phyloP scores from a whole-genome alignment of 2,888 invertebrate species.

The Anagyrus pseudococci region DNA sequence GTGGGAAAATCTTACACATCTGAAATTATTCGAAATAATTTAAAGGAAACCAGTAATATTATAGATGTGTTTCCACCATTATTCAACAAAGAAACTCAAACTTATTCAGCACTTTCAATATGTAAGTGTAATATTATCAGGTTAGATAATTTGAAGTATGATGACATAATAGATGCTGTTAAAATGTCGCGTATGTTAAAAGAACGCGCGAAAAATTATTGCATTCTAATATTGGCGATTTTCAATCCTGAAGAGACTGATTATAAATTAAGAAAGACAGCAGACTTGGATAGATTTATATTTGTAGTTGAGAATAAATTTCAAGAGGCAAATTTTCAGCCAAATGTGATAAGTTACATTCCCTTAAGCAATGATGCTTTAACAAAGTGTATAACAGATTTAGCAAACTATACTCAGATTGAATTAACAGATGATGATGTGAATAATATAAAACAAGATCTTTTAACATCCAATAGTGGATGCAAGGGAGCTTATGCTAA shows the following conservation, averaged over 20 bases:
- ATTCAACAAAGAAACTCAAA: constrained; percentile 29
- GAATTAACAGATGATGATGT: constrained; percentile 43
- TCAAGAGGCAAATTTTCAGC: constrained; percentile 29
- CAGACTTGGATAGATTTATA: constrained; percentile 43
- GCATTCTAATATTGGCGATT: constrained; percentile 47
- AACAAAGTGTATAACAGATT: constrained; percentile 49
- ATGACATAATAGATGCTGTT: constrained; percentile 43
- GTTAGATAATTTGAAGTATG: constrained; percentile 51
- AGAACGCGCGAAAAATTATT: constrained; percentile 38
- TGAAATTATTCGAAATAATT: constrained; percentile 49
- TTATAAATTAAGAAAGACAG: constrained; percentile 38
- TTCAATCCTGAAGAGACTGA: constrained; percentile 49
- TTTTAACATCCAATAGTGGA: constrained; percentile 48
- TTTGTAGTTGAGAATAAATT: constrained; percentile 40
- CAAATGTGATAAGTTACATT: constrained; percentile 44
- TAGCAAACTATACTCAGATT: constrained; percentile 43
- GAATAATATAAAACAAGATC: constrained; percentile 42
- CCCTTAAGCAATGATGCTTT: constrained; percentile 45
- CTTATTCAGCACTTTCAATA: constrained; percentile 41
- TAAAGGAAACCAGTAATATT: constrained; percentile 40
- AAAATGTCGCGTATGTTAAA: constrained; percentile 40
- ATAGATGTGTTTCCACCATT: constrained; percentile 46
- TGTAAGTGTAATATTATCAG: constrained; percentile 50
- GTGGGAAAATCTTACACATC: constrained; percentile 56
- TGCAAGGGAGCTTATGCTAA: constrained; percentile 57